Evolutionary conservation across 2,797 vertebrate species (phyloP).

Genomic region (Pelochelys cantorii): DNA sequence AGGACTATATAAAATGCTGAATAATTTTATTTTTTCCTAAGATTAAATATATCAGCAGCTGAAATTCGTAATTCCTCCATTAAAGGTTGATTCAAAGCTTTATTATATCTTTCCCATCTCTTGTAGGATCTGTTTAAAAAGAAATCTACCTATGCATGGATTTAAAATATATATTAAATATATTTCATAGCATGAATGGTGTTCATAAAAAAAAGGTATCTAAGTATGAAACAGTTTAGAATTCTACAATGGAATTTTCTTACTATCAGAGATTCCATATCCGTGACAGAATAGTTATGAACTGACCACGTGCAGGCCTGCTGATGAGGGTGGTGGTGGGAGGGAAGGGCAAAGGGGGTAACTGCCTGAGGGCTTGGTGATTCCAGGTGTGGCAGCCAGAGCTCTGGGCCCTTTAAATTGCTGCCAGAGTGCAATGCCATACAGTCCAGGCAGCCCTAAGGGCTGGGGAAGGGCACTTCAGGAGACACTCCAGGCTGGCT

Average conservation of each 20-base stretch:
- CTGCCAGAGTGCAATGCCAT: too few species aligned
- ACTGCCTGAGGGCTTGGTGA: too few species aligned
- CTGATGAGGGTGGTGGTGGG: too few species aligned
- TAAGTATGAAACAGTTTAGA: constrained; percentile 30
- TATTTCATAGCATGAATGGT: constrained; percentile 13
- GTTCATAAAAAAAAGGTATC: neutral
- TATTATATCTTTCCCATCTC: constrained; percentile 20
- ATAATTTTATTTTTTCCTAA: constrained; percentile 58
- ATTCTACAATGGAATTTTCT: constrained; percentile 44
- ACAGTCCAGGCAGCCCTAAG: too few species aligned
- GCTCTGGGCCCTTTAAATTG: too few species aligned
- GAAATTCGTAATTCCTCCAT: neutral
- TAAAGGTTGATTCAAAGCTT: constrained; percentile 45
- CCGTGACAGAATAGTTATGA: neutral
- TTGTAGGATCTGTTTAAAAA: constrained; percentile 55
- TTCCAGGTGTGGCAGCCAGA: too few species aligned
- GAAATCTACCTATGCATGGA: constrained; percentile 46
- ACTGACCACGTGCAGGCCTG: neutral
- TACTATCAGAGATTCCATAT: constrained; percentile 52
- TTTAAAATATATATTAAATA: constrained; percentile 30
- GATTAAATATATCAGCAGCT: constrained; percentile 53
- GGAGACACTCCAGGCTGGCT: too few species aligned
- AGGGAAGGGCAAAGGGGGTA: too few species aligned
- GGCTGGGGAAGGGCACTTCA: too few species aligned
- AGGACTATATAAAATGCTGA: constrained; percentile 5